A percentile compares a stretch with the other conserved stretches of the same genome.
Evolutionary conservation across 1,140 invertebrate species (phyloP).

Genomic region (Cotesia vestalis): DNA sequence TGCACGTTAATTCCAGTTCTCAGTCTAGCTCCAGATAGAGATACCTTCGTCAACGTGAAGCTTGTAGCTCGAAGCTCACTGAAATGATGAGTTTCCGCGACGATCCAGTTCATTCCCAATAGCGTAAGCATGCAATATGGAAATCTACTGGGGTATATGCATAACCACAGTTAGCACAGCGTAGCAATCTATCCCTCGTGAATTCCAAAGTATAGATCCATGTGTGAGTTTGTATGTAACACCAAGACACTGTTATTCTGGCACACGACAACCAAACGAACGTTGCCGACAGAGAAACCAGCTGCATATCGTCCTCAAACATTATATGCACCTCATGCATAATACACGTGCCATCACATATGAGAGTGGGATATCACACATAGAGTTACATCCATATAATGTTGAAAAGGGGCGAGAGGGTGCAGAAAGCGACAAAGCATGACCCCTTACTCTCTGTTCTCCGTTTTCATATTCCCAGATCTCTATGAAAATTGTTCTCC

Average conservation of each 20-base stretch:
- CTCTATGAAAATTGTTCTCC: slow-evolving; percentile 43
- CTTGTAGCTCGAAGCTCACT: no score
- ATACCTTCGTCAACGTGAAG: no score
- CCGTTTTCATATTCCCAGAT: slow-evolving; percentile 23
- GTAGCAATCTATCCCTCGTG: slow-evolving; percentile 21
- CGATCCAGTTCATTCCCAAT: no score
- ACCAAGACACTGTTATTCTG: slow-evolving; percentile 11
- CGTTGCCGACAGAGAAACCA: neutral
- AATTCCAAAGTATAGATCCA: slow-evolving; percentile 26
- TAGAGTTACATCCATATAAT: slow-evolving; percentile 16
- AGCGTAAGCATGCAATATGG: no score
- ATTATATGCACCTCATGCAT: slow-evolving; percentile 38
- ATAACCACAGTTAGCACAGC: neutral
- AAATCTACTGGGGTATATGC: neutral
- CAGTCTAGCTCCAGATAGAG: no score
- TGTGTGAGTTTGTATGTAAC: no score
- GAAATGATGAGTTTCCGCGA: no score
- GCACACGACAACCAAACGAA: slow-evolving; percentile 14
- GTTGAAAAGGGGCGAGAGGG: neutral
- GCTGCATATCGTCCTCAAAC: slow-evolving; percentile 22
- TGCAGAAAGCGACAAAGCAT: slow-evolving; percentile 28
- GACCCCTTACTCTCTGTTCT: slow-evolving; percentile 29
- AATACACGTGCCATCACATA: slow-evolving; percentile 36
- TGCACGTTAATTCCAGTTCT: no score
- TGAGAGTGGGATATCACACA: neutral